A percentile compares a stretch with the other conserved stretches of the same genome.
phyloP scores from a whole-genome alignment of 2,797 vertebrate species.

The Oreochromis mossambicus region DNA sequence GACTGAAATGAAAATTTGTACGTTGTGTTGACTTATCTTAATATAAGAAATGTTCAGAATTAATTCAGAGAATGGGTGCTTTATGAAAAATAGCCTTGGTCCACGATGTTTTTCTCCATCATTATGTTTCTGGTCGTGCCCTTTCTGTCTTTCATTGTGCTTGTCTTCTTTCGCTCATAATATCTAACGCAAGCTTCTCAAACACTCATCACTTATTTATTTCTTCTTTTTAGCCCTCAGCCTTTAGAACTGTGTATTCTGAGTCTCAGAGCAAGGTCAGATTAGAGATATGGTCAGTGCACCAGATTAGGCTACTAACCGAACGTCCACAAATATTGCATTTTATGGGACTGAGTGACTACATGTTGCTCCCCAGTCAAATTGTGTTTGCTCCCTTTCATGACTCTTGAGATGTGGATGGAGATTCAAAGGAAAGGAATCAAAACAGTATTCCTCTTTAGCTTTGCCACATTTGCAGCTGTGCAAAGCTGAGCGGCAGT shows the following conservation, averaged over 20 bases:
- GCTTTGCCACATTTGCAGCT: background rate
- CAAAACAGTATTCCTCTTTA: background rate
- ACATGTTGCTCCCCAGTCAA: background rate
- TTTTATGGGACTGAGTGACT: rapidly evolving
- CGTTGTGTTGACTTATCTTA: rapidly evolving
- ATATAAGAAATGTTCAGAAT: background rate
- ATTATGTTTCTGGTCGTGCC: background rate
- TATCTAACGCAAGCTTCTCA: background rate
- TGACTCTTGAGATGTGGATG: background rate
- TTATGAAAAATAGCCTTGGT: background rate
- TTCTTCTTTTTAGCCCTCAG: background rate
- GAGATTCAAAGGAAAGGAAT: background rate
- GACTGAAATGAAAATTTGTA: background rate
- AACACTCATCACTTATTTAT: background rate
- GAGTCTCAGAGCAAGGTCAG: background rate
- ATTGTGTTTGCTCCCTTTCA: background rate
- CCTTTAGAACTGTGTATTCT: background rate
- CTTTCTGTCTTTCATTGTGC: background rate
- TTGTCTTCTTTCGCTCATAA: background rate
- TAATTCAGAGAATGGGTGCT: background rate
- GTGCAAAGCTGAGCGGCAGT: background rate
- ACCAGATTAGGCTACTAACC: background rate
- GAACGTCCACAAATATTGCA: background rate
- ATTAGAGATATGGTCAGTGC: background rate
- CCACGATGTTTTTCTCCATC: background rate